Conservation (phyloP, 2,797 vertebrate species). For the Mormyrops boulengeri region DNA sequence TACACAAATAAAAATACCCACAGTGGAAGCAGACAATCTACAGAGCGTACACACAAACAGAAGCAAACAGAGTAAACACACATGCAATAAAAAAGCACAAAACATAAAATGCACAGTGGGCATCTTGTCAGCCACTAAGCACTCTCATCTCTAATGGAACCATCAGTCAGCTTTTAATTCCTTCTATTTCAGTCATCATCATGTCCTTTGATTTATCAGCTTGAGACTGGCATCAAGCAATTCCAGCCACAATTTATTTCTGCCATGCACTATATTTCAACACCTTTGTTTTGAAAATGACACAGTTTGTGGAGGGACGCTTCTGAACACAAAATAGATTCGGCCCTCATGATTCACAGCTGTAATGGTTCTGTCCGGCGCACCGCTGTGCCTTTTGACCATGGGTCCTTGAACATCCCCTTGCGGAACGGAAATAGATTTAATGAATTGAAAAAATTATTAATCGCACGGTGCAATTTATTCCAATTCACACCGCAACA, state of each 20-base stretch:
- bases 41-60: background rate
- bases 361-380: background rate
- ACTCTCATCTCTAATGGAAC: background rate
- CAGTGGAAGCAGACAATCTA: background rate
- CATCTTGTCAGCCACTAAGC: background rate
- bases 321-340: background rate
- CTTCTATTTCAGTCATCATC: background rate
- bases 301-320: background rate
- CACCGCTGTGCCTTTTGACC: background rate
- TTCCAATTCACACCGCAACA: background rate
- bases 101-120: background rate
- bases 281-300: background rate
- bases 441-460: background rate
- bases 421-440: background rate
- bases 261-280: background rate
- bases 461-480: slow-evolving; percentile 10
- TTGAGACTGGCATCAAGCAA: background rate
- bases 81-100: slow-evolving; percentile 30
- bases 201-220: background rate
- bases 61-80: background rate
- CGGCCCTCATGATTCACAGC: background rate
- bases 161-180: background rate
- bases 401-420: background rate
- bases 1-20: background rate
- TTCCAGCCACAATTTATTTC: slow-evolving; percentile 13